phyloP scores from a whole-genome alignment of 2,888 invertebrate species.

The Congeria kusceri region DNA sequence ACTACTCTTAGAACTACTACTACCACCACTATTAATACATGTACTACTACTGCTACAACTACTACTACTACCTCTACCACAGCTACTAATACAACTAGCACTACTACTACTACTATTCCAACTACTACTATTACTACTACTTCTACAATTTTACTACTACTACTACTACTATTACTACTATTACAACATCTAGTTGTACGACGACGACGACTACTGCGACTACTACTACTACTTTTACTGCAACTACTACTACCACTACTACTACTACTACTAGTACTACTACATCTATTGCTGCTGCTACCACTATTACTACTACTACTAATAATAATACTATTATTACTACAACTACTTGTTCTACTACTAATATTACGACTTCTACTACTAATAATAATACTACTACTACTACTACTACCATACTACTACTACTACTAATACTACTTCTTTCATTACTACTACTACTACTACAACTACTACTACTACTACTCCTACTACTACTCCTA shows the following conservation, averaged over 20 bases:
- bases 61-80: not conserved
- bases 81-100: constrained; percentile 6
- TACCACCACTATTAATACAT: constrained; percentile 6
- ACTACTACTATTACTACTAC: constrained; percentile 13
- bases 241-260: not conserved
- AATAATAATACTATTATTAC: constrained; percentile 16
- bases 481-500: constrained; percentile 25
- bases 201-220: not conserved
- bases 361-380: too few species aligned
- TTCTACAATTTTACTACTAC: constrained; percentile 16
- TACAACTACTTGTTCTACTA: too few species aligned
- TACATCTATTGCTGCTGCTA: not conserved
- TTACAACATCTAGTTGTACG: not conserved
- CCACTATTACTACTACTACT: constrained; percentile 13
- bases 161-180: not conserved
- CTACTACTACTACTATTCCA: constrained; percentile 7
- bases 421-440: constrained; percentile 29
- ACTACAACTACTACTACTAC: constrained; percentile 39
- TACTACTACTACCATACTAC: constrained; percentile 44
- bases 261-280: constrained; percentile 9
- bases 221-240: constrained; percentile 2
- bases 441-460: constrained; percentile 28
- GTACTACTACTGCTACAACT: constrained; percentile 15
- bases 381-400: not conserved
- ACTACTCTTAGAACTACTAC: constrained; percentile 19